Conservation (phyloP, 2,888 invertebrate genomes). For the Pharmacophagus antenor region DNA sequence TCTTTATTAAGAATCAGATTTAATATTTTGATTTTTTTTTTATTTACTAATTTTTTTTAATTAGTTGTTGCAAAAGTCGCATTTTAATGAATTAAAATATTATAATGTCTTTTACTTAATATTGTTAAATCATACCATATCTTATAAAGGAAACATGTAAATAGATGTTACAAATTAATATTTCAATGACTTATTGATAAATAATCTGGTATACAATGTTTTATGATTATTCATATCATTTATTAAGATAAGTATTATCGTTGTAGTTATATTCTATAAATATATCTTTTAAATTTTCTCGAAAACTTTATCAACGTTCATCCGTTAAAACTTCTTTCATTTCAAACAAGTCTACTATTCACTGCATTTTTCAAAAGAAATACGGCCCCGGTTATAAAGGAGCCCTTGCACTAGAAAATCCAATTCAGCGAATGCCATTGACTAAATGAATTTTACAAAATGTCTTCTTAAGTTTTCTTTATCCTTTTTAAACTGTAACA, state of each 20-base stretch:
- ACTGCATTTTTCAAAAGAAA: conserved; percentile 23
- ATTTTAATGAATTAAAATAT: too few relatives aligned
- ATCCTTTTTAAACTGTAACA: neutral
- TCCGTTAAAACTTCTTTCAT: conserved; percentile 11
- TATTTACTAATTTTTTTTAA: too few relatives aligned
- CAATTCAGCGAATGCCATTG: conserved; percentile 9
- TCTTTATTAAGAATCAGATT: too few relatives aligned
- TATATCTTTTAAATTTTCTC: neutral
- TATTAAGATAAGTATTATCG: too few relatives aligned
- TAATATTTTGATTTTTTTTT: neutral
- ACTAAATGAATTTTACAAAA: conserved; percentile 16
- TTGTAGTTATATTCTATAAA: too few relatives aligned
- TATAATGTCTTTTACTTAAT: too few relatives aligned
- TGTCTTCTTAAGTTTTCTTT: neutral
- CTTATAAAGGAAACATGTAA: too few relatives aligned
- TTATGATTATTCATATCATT: neutral
- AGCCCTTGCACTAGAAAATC: conserved; percentile 8
- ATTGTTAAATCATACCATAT: too few relatives aligned
- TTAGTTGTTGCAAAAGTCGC: too few relatives aligned
- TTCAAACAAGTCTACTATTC: conserved; percentile 14
- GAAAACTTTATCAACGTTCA: conserved; percentile 6
- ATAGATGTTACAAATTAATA: too few relatives aligned
- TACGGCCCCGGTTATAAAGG: conserved; percentile 10
- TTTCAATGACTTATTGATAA: too few relatives aligned
- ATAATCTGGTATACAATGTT: too few relatives aligned